Base-by-base conservation (phyloP, 2,797 vertebrate genomes). In the Jordanella pulchra region DNA sequence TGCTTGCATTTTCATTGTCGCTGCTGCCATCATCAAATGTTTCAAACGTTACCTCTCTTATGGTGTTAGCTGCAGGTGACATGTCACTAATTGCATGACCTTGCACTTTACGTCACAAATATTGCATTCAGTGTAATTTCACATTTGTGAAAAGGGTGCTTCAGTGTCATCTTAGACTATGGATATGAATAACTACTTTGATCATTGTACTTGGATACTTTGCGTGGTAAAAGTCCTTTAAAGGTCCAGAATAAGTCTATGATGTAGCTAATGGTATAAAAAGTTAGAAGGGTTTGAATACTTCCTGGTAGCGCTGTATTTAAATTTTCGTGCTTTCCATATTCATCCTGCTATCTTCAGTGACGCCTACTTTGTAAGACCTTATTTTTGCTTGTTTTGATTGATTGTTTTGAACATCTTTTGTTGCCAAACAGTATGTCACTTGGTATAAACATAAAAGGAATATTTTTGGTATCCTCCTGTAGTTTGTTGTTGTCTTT, bases 391-490 rank as follows among this genome's bases (percentile, higher is more conserved):
- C 14, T n/a, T 23, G 56, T 55, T 32, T 5, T 55, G 55, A 55
- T 45, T 18, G 9, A 51, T 28, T 21, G 17, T 4, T 23, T 48
- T 27, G 44, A 7, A 55, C 39, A 32, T 54, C 47, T n/a, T 1
- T 12, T 32, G 23, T 65, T 47, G 15, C 56, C 35, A 44, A 32
- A 70, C n/a, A 11, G 28, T 61, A 32, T 65, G 35, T 56, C 63
- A 27, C 35, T 28, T 55, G n/a, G 28, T 18, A 21, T 5, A 75
- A 73, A 73, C 21, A 73, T 76, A 71, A 70, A 48, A 48, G 11
- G 17, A n/a, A 67, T 60, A 32, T 67, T 23, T 45, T 73, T 76
- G 32, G 69, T 68, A 45, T 18, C n/a, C 32, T 45, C 39, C 65
- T 67, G 48, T 21, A n/a, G n/a, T 50, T 60, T 2, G 4, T 60